Base-by-base conservation (phyloP, 2,888 invertebrate genomes). In the Amphipoea oculea region DNA sequence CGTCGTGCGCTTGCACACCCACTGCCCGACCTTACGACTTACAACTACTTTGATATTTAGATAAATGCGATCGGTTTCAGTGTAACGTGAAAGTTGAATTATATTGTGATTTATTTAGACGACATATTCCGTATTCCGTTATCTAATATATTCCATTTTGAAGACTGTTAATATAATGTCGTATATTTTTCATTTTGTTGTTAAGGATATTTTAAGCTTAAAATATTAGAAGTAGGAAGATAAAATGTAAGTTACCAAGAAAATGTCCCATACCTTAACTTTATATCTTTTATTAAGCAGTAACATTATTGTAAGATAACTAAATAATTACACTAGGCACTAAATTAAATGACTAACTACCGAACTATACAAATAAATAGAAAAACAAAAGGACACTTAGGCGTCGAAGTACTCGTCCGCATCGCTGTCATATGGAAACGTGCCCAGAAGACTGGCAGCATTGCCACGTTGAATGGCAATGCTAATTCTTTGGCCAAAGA, bases 1-100 rank as follows among this genome's bases (percentile, higher is more conserved):
- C 67, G 70, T 76, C 87, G 87, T 87, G 89, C 81, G 69, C 73
- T 23, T 54, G 40, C 76, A 81, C 87, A 79, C 87, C 87, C 89
- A 86, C 87, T 76, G 40, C 23, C 76, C 78, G 89, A 87, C 89
- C 87, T 87, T 87, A 87, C 63, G 68, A 57, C 76, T 77, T 80
- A 81, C 54, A 85, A 81, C 85, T 62, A 67, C 73, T 85, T 80
- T 85, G 85, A 85, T 85, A 85, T 85, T 83, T 86, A 85, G 84
- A 86, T 85, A 84, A 83, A 85, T 67, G 74, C 74, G 76, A 72
- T 74, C 65, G 83, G 63, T 82, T 40, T 70, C 54, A 20, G 40
- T 69, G 48, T 69, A 65, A 69, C 20, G 73, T 78, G 73, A 82
- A 84, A 86, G 75, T 78, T 76, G 74, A 75, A 86, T 77, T 42